Evolutionary conservation across 64 coral and sea anemone genomes (phyloP), one percentile per base, ranked within the genome.

Genomic region (Pachyseris speciosa): DNA sequence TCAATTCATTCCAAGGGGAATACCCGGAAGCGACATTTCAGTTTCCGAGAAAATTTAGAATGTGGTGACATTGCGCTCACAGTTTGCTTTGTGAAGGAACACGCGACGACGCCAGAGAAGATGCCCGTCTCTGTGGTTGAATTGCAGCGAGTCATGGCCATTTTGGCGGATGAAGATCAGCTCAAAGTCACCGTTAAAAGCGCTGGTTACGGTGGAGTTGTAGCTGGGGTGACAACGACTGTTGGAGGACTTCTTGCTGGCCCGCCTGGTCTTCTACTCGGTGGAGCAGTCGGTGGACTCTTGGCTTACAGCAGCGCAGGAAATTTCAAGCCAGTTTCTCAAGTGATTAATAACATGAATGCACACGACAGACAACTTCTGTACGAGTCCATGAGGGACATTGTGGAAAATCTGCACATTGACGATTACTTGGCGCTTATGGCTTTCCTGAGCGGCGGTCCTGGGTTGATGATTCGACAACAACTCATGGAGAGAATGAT

Each of bases 271-370:
- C 49, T 96, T 8, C 59, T 93, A 1, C 39, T 96, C 32, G 95
- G 95, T 40, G 95, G 95, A 3, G 80, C 85, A 29, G 60, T 93
- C 25, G 95, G 95, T 12, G 95, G 95, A 72, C 68, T 61, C 8
- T 50, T 96, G 27, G 95, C 95, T 41, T 96, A 90, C 50, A 79
- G 59, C 7, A 79, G 57, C 24, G 1, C 90, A 0, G 90, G 69
- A 59, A 61, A 86, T 78, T 96, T 96, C 64, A 96, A 93, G 81
- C 95, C 95, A 32, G 95, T 93, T 57, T 96, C 95, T 30, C 77
- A 93, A 63, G 67, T 96, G 10, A 93, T 96, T n/a, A 96, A 76
- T 8, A 37, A 80, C 58, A 92, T 96, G 68, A 96, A 93, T 42
- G 86, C 95, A 24, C 91, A 96, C 57, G 90, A 96, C 20, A 59